Conservation (phyloP, 2,797 vertebrate species). For the Valencia hispanica region DNA sequence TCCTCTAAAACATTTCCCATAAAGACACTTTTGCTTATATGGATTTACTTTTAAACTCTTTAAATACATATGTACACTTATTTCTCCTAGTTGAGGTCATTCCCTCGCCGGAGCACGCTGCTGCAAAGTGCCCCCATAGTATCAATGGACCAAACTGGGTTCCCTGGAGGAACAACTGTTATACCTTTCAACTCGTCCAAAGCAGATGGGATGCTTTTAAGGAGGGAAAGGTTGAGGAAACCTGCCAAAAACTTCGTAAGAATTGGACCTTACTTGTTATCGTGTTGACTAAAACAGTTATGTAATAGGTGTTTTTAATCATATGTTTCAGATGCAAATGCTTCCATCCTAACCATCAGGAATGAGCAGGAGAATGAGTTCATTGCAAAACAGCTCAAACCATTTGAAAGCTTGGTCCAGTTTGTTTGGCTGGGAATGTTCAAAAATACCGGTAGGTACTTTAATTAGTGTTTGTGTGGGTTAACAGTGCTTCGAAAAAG, state of each 20-base stretch:
- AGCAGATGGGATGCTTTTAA: conserved; percentile 79
- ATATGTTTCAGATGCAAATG: conserved; percentile 78
- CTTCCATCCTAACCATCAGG: conserved; percentile 87
- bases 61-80: not conserved
- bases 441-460: conserved; percentile 83
- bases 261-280: not conserved
- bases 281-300: not conserved
- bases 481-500: not conserved
- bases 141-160: conserved; percentile 91
- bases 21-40: not conserved
- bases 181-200: conserved; percentile 86
- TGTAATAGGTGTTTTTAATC: not conserved
- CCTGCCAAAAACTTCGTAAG: conserved; percentile 88
- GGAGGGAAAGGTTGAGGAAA: conserved; percentile 66
- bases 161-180: conserved; percentile 92
- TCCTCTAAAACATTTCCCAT: not conserved
- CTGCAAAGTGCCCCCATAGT: conserved; percentile 88
- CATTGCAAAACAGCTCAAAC: conserved; percentile 83
- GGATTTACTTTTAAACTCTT: not conserved
- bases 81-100: conserved; percentile 76
- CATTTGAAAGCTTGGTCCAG: conserved; percentile 83
- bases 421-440: conserved; percentile 91
- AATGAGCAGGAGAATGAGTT: conserved; percentile 90
- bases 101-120: conserved; percentile 65
- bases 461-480: not conserved